These are phyloP conservation scores for Tragelaphus buxtoni DNA, from an alignment of 2,113 vertebrate species.

Conservation along the genomic window DNA sequence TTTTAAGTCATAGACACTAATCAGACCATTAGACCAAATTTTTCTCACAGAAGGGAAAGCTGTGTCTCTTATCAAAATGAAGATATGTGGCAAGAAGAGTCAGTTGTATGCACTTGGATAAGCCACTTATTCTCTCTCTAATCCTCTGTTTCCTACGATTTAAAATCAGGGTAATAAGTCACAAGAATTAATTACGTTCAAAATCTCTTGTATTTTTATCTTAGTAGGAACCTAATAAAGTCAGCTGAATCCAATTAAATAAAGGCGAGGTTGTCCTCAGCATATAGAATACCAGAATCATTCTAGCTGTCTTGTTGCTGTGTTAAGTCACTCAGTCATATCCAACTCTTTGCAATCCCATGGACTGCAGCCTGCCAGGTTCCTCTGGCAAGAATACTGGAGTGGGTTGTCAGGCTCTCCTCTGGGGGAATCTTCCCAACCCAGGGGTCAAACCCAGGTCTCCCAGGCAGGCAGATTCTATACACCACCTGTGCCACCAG, in stretches of 20 bases:
- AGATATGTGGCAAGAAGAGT: neutral
- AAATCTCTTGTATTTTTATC: neutral
- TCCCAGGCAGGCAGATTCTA: neutral
- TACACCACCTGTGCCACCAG: neutral
- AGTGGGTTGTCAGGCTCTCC: neutral
- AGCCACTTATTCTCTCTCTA: neutral
- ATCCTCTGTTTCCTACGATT: neutral
- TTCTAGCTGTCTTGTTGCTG: neutral
- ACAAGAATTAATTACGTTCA: constrained; percentile 3
- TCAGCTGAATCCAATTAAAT: neutral
- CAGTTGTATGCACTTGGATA: neutral
- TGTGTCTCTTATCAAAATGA: neutral
- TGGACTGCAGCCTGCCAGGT: neutral
- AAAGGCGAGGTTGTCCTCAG: neutral
- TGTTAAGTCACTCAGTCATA: neutral
- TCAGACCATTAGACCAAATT: neutral
- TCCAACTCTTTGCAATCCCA: neutral
- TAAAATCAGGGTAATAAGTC: constrained; percentile 21
- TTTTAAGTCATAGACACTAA: neutral
- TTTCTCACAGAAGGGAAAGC: neutral
- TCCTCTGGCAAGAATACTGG: neutral
- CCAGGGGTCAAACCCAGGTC: neutral
- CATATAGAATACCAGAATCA: neutral
- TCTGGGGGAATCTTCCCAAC: accelerated
- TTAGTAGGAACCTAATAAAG: constrained; percentile 9